Evolutionary conservation across 2,113 vertebrate species (phyloP), one percentile per base, ranked within the genome.

Genomic region (Orcinus orca): DNA sequence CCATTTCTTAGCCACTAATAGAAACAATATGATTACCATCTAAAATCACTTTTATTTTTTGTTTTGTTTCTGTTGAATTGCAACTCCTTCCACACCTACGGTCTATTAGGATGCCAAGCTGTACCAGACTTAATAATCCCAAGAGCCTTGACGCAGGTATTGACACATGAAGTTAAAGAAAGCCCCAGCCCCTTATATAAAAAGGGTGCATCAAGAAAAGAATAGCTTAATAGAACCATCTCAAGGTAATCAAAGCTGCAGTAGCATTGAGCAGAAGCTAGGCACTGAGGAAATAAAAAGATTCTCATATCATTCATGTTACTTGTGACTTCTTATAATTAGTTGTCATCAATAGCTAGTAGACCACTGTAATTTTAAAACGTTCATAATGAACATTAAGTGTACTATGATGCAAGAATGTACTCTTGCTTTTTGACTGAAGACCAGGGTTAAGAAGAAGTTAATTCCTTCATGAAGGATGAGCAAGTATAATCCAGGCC

Each of bases 361-460:
- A 77, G 10, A 62, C 23, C 12, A 36, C 10, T 71, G 29, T 31
- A 55, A 33, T 84, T 92, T 95, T 90, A 3, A 65, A 20, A 79
- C 13, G 68, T 70, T 79, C 23, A 63, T 55, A 80, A 36, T 92
- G 65, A 96, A 92, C 87, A 58, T 20, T 53, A 86, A 90, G 15
- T 31, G 20, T 44, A 65, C 11, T 82, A 4, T 79, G 6, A 77
- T 70, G 1, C 31, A 67, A 55, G n/a, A 73, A 58, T 38, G 50
- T 81, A 63, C 21, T 44, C 29, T 85, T 62, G 73, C 65, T 63
- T 81, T 86, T 68, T 95, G 31, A 76, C 4, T 68, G 41, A 86
- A 95, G 53, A 63, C n/a, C 11, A 62, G 23, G n/a, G 36, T 76
- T 89, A 38, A 95, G 74, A 91, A 96, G 18, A 92, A 96, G 38